phyloP scores from a whole-genome alignment of 2,888 invertebrate species.

The Embidobia sp. region DNA sequence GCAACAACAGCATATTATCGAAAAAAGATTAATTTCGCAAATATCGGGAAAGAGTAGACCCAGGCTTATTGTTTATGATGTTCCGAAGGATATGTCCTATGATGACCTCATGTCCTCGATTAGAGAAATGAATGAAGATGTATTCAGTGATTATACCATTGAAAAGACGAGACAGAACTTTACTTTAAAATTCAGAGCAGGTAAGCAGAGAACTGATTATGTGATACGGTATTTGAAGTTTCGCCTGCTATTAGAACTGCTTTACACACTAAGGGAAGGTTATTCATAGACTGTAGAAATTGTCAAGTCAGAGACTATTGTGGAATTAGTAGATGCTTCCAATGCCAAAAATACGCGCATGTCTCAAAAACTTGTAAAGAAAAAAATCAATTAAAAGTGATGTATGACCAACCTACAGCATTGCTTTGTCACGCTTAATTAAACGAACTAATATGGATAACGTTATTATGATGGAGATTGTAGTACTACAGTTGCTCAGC shows the following conservation, averaged over 20 bases:
- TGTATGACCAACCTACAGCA: not conserved
- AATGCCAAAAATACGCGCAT: slow-evolving; percentile 54
- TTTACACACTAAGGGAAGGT: not conserved
- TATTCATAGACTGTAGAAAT: slow-evolving; percentile 11
- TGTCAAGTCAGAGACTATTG: slow-evolving; percentile 17
- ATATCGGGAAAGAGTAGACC: too few relatives aligned
- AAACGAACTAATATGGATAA: not conserved
- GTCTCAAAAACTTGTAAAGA: slow-evolving; percentile 19
- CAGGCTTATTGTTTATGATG: too few relatives aligned
- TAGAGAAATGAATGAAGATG: too few relatives aligned
- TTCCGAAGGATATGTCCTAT: too few relatives aligned
- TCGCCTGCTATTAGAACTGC: not conserved
- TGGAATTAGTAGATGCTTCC: slow-evolving; percentile 40
- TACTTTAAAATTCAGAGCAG: slow-evolving; percentile 7
- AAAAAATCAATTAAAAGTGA: not conserved
- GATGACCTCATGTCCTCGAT: too few relatives aligned
- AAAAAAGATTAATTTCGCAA: too few relatives aligned
- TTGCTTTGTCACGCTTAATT: not conserved
- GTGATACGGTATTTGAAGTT: slow-evolving; percentile 29
- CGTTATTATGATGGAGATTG: not conserved
- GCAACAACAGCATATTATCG: too few relatives aligned
- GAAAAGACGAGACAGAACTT: too few relatives aligned
- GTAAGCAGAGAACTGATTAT: too few relatives aligned
- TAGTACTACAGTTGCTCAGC: not conserved
- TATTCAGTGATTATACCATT: too few relatives aligned